These are phyloP conservation scores for Pyrrhia umbra DNA, from an alignment of 2,888 invertebrate genomes.

Conservation along the genomic window DNA sequence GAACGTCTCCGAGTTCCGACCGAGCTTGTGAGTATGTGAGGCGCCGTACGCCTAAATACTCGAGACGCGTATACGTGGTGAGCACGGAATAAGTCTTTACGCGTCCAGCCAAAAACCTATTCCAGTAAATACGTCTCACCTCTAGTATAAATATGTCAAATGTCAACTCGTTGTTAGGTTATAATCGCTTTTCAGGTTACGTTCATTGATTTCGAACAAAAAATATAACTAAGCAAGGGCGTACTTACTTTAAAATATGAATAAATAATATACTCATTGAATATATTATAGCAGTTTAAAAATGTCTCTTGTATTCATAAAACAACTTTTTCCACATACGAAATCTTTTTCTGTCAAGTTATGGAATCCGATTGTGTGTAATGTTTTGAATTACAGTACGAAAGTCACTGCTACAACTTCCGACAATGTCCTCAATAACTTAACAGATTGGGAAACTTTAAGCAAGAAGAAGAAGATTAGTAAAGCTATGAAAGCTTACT, in stretches of 20 bases:
- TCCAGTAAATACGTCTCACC: too few relatives aligned
- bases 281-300: constrained; percentile 37
- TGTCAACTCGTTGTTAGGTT: not conserved
- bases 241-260: constrained; percentile 4
- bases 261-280: constrained; percentile 3
- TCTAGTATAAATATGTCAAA: too few relatives aligned
- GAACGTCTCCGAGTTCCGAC: too few relatives aligned
- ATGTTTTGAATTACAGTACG: constrained; percentile 70
- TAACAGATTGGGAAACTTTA: constrained; percentile 85
- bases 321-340: constrained; percentile 70
- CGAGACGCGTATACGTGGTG: too few relatives aligned
- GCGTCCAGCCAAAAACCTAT: too few relatives aligned
- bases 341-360: constrained; percentile 63
- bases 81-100: too few relatives aligned
- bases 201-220: not conserved
- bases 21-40: too few relatives aligned
- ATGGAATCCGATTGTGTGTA: constrained; percentile 63
- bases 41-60: too few relatives aligned
- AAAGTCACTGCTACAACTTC: constrained; percentile 60
- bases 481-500: constrained; percentile 97
- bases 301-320: constrained; percentile 75
- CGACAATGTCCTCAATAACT: constrained; percentile 70
- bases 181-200: not conserved
- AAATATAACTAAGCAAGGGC: not conserved
- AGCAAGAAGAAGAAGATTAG: constrained; percentile 92